Conservation (phyloP, 2,797 vertebrate genomes). For the Mycteria americana region DNA sequence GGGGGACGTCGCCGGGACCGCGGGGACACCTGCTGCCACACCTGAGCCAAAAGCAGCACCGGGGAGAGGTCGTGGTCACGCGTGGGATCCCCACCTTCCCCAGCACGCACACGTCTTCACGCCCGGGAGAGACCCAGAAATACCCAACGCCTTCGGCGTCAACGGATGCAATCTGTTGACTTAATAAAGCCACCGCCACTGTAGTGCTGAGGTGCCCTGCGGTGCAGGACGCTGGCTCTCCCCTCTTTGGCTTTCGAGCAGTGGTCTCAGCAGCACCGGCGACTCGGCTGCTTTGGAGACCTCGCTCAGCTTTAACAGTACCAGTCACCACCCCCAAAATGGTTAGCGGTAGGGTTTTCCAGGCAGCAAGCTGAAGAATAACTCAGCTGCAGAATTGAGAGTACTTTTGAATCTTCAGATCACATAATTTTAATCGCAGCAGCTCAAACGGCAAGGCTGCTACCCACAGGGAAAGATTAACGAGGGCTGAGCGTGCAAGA, state of each 20-base stretch:
- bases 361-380: not conserved
- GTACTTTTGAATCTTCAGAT: not conserved
- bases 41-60: not conserved
- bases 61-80: rapidly evolving
- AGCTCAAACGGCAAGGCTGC: not conserved
- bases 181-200: not conserved
- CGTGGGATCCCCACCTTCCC: not conserved
- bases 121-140: not conserved
- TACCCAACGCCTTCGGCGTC: rapidly evolving
- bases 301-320: not conserved
- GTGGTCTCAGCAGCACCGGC: not conserved
- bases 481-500: rapidly evolving
- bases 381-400: not conserved
- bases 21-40: not conserved
- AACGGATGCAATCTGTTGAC: too few relatives aligned
- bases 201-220: not conserved
- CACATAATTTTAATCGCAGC: not conserved
- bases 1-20: rapidly evolving
- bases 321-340: not conserved
- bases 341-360: not conserved
- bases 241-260: not conserved
- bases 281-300: not conserved
- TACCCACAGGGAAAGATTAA: not conserved
- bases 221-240: not conserved
- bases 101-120: rapidly evolving